phyloP scores from a whole-genome alignment of 2,113 vertebrate species.

The Ranitomeya variabilis region DNA sequence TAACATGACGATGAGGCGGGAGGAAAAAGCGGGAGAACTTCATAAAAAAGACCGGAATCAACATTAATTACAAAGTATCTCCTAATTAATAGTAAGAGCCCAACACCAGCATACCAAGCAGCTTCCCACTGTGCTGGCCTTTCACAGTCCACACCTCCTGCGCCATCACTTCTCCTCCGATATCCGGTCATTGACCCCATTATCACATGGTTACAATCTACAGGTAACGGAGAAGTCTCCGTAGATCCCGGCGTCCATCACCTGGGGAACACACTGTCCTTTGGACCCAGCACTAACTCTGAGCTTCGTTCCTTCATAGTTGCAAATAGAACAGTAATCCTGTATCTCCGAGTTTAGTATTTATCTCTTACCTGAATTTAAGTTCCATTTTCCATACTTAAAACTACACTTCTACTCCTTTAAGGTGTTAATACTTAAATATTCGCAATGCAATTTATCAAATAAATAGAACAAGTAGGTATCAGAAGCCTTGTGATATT shows the following conservation, averaged over 20 bases:
- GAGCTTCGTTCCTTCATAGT: too few relatives aligned
- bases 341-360: too few relatives aligned
- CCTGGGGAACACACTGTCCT: background rate
- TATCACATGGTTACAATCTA: background rate
- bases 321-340: too few relatives aligned
- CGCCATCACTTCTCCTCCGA: background rate
- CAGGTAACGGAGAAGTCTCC: background rate
- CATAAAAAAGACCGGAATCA: constrained; percentile 19
- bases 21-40: background rate
- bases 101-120: background rate
- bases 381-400: too few relatives aligned
- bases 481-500: too few relatives aligned
- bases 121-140: background rate
- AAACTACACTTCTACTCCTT: too few relatives aligned
- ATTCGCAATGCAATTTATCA: too few relatives aligned
- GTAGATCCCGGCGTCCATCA: background rate
- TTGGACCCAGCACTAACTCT: background rate
- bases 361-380: too few relatives aligned
- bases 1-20: constrained; percentile 12
- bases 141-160: background rate
- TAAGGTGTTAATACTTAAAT: too few relatives aligned
- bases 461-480: too few relatives aligned
- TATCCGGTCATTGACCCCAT: background rate
- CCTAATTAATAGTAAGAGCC: constrained; percentile 9
- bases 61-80: background rate